A percentile compares a stretch with the other conserved stretches of the same genome.
These are phyloP conservation scores for Gymnothorax javanicus DNA, from an alignment of 2,797 vertebrate genomes.

Conservation along the genomic window DNA sequence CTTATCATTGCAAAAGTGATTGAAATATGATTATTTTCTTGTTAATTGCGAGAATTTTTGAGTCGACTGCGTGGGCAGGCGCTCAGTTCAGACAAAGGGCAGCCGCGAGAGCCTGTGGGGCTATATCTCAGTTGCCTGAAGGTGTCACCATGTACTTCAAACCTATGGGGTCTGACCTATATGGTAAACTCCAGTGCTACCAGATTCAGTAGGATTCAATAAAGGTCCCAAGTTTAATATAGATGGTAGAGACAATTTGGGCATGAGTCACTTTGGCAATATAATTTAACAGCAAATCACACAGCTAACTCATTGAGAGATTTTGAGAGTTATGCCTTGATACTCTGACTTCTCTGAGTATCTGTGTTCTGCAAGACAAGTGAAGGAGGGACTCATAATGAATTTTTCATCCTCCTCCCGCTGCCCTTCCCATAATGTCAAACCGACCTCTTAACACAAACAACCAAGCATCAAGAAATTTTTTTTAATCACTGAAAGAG, in stretches of 20 bases:
- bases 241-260: background rate
- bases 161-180: no score
- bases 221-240: background rate
- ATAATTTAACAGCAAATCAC: background rate
- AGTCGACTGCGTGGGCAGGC: background rate
- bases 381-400: no score
- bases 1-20: background rate
- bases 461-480: background rate
- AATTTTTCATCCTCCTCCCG: no score
- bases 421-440: no score
- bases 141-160: no score
- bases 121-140: no score
- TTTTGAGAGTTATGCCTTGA: background rate
- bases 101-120: no score
- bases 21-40: background rate
- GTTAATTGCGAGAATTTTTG: background rate
- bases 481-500: slow-evolving; percentile 1
- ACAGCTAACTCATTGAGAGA: background rate
- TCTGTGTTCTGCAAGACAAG: background rate
- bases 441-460: background rate
- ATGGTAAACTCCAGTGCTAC: no score
- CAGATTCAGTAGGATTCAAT: no score
- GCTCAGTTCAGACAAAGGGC: background rate
- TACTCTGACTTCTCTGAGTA: background rate
- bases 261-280: background rate